A percentile compares a stretch with the other conserved stretches of the same genome.
phyloP scores from a whole-genome alignment of 2,113 vertebrate species.

The Thamnophis sirtalis region DNA sequence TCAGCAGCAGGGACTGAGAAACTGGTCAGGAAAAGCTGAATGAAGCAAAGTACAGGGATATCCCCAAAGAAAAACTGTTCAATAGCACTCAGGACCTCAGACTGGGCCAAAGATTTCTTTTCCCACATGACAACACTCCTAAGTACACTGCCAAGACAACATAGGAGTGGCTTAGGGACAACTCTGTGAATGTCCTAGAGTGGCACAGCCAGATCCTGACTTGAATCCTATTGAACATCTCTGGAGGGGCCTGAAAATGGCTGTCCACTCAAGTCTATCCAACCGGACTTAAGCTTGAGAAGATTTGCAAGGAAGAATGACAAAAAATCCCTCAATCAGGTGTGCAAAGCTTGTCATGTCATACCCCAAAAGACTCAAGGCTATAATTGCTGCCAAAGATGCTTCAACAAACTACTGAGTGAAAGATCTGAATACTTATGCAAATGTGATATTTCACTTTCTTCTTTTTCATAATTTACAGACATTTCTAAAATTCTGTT shows the following conservation, averaged over 20 bases:
- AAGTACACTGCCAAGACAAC: not conserved
- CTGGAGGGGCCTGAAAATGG: too few species aligned
- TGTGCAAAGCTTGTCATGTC: too few species aligned
- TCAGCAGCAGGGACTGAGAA: too few species aligned
- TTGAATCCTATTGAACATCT: too few species aligned
- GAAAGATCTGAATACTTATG: not conserved
- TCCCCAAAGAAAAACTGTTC: too few species aligned
- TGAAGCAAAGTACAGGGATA: too few species aligned
- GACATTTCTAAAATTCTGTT: not conserved
- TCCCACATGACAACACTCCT: not conserved
- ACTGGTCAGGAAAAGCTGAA: too few species aligned
- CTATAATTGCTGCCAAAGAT: not conserved
- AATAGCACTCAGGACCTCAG: too few species aligned
- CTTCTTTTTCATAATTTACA: not conserved
- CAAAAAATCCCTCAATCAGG: too few species aligned
- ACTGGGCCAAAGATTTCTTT: not conserved
- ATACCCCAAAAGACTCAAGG: not conserved
- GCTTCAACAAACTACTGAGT: not conserved
- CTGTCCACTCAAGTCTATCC: too few species aligned
- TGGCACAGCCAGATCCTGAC: not conserved
- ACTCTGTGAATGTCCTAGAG: not conserved
- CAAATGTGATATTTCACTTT: not conserved
- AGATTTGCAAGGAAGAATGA: too few species aligned
- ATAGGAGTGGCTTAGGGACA: not conserved
- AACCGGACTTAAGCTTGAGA: too few species aligned